Conservation (phyloP, 2,888 invertebrate genomes). For the Caenorhabditis doughertyi region DNA sequence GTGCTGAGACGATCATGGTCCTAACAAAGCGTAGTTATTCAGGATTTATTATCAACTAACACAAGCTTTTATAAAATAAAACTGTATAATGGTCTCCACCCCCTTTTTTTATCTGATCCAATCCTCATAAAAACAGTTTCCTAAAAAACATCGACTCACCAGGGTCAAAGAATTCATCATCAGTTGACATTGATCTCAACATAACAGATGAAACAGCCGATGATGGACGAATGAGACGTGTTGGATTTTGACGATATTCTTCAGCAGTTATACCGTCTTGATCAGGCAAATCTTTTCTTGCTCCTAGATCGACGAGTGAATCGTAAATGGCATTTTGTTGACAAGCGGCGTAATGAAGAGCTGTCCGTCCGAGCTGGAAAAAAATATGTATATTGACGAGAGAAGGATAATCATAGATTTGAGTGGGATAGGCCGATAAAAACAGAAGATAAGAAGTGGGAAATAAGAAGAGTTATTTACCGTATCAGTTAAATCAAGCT, state of each 20-base stretch:
- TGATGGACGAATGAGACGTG: conserved; percentile 70
- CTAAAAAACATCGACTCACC: conserved; percentile 63
- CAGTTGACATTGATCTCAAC: conserved; percentile 67
- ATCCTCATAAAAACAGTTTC: conserved; percentile 7
- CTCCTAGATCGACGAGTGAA: conserved; percentile 80
- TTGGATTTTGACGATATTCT: conserved; percentile 73
- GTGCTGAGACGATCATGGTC: no score
- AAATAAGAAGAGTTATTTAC: conserved; percentile 68
- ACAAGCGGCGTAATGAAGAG: conserved; percentile 81
- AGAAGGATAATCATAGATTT: conserved; percentile 33
- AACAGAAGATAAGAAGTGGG: not conserved
- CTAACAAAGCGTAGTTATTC: no score
- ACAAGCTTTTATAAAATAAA: no score
- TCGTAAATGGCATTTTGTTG: conserved; percentile 82
- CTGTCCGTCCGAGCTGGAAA: conserved; percentile 77
- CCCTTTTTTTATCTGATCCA: not conserved
- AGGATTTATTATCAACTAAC: no score
- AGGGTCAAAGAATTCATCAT: conserved; percentile 78
- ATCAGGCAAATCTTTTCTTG: conserved; percentile 75
- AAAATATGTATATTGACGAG: not conserved
- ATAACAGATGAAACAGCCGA: conserved; percentile 74
- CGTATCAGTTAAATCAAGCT: conserved; percentile 76
- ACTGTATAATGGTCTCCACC: not conserved
- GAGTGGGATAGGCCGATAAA: conserved; percentile 32
- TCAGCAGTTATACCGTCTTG: conserved; percentile 80